Percentiles rank a stretch among this genome's conserved stretches.
Conservation (phyloP, 2,797 vertebrate genomes). For the Oryzias dopingdopingensis region DNA sequence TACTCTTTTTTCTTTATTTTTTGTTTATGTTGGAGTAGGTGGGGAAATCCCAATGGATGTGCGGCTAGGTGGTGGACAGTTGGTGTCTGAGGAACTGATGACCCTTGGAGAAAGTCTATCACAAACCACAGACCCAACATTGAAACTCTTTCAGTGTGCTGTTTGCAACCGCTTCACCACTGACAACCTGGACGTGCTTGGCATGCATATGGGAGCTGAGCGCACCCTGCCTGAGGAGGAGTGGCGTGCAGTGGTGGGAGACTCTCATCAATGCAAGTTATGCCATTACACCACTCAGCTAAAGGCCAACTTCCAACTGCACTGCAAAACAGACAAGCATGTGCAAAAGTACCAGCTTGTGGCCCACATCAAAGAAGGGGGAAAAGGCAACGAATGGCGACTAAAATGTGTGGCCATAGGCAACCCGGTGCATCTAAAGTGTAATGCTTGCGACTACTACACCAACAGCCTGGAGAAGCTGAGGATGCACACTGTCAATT, state of each 20-base stretch:
- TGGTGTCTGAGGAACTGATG: conserved; percentile 98
- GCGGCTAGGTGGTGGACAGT: conserved; percentile 90
- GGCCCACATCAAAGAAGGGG: conserved; percentile 98
- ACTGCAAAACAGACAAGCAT: conserved; percentile 99
- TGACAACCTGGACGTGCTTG: conserved; percentile 96
- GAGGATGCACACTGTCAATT: conserved; percentile 94
- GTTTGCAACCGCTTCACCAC: conserved; percentile 99
- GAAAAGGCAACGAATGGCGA: conserved; percentile 97
- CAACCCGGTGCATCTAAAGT: conserved; percentile 97
- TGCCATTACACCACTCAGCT: conserved; percentile 98
- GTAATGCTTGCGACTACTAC: conserved; percentile 99
- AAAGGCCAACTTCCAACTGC: conserved; percentile 99
- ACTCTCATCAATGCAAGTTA: conserved; percentile 97
- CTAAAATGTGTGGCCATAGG: conserved; percentile 98
- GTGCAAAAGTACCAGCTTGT: conserved; percentile 99
- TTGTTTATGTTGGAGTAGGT: conserved; percentile 78
- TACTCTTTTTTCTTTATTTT: conserved; percentile 4
- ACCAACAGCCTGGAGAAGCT: conserved; percentile 99
- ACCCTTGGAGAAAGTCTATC: conserved; percentile 97
- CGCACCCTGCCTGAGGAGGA: conserved; percentile 94
- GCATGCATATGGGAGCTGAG: conserved; percentile 95
- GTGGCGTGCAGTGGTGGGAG: conserved; percentile 94
- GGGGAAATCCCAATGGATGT: conserved; percentile 96
- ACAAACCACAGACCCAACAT: conserved; percentile 93
- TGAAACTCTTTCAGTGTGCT: conserved; percentile 98